Percentiles rank a stretch among this genome's conserved stretches.
These are phyloP conservation scores for Morus bassanus DNA, from an alignment of 2,797 vertebrate species.

Conservation along the genomic window DNA sequence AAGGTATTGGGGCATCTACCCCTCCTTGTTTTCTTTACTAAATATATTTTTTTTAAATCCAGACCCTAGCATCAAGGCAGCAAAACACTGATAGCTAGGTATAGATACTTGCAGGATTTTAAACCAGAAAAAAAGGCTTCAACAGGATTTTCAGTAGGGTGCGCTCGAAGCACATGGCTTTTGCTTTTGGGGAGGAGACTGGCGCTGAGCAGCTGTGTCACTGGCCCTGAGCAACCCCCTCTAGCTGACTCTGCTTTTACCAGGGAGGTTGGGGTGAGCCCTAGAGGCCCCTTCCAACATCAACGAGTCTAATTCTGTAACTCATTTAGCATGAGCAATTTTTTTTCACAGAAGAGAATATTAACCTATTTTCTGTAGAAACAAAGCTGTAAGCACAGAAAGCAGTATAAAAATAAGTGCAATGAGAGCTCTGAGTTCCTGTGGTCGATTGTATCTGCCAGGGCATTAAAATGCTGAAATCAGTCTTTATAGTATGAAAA, in stretches of 20 bases:
- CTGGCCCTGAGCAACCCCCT: neutral
- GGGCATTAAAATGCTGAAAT: neutral
- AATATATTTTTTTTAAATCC: neutral
- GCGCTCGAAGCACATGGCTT: neutral
- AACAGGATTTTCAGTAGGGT: neutral
- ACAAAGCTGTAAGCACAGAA: neutral
- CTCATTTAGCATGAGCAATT: neutral
- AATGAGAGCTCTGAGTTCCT: neutral
- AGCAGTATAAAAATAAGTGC: neutral
- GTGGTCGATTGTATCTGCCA: neutral
- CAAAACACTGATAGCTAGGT: neutral
- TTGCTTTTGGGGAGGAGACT: accelerated
- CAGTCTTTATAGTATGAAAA: neutral
- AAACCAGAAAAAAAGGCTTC: neutral
- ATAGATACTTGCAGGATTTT: neutral
- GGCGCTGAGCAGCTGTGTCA: neutral
- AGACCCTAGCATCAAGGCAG: neutral
- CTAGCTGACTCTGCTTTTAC: neutral
- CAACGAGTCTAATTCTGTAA: neutral
- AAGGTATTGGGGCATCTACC: neutral
- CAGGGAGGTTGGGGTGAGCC: accelerated
- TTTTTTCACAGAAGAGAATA: neutral
- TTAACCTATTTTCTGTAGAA: neutral
- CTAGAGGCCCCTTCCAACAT: neutral
- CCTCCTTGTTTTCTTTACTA: neutral